Base-by-base conservation (phyloP, 1,140 invertebrate species). In the Brachionus koreanus region DNA sequence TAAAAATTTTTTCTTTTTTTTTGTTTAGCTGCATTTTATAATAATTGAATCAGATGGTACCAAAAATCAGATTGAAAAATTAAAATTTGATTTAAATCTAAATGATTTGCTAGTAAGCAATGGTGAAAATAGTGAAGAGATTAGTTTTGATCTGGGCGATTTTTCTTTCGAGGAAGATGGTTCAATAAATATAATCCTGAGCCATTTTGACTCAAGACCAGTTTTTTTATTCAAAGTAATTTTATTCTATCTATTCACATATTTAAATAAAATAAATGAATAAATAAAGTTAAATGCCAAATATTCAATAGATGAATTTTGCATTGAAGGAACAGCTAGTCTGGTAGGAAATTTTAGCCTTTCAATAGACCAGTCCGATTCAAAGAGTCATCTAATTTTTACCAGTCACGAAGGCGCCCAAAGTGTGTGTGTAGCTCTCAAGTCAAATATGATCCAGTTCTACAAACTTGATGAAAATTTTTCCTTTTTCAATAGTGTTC, bases 131-230 rank as follows among this genome's bases (percentile, higher is more conserved):
- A 16, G 25, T 9, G 69, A 74, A 12, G 6, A 43, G 25, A 13
- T 19, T n/a, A 72, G 23, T 46, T 46, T 46, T 74, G 69, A 74
- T 46, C 25, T 74, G n/a, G 69, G 69, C 0, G 69, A 74, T 74
- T 74, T 74, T 74, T 74, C 37, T 19, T 74, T 74, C 29, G 69
- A 74, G 12, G 37, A 43, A 46, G 69, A 74, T 74, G 69, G 69
- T 5, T 74, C 42, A 23, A 46, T 74, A 23, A 74, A 74, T 46
- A 19, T 74, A 16, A 46, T 46, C 23, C 19, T 74, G 4, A 46
- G 69, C 33, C 23, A 43, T 12, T 16, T 16, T 13, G n/a, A 23
- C 12, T 6, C 19, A 10, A 46, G 25, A 29, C 69, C 69, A 25
- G 16, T 74, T 10, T 74, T 35, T 46, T 46, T 74, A 10, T 74